Conservation (phyloP, 2,888 invertebrate genomes). For the Spilarctia lutea region DNA sequence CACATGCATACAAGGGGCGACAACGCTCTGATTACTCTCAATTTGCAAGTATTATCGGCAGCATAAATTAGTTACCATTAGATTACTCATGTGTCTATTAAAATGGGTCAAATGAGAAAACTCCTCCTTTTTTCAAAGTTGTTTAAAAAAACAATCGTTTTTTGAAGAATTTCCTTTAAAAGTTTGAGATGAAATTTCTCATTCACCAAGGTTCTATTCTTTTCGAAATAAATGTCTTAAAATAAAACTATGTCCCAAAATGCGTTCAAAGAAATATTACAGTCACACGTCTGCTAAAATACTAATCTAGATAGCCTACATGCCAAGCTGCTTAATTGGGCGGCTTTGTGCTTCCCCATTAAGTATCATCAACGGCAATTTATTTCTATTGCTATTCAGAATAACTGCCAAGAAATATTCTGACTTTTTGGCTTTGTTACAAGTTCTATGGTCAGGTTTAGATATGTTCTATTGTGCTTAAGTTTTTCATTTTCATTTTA, state of each 20-base stretch:
- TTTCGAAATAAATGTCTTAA: slow-evolving; percentile 16
- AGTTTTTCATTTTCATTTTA: slow-evolving; percentile 4
- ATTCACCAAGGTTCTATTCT: not conserved
- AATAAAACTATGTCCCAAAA: slow-evolving; percentile 59
- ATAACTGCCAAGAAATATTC: not conserved
- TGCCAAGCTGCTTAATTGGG: slow-evolving; percentile 69
- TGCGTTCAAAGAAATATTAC: slow-evolving; percentile 72
- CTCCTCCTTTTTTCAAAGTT: not conserved
- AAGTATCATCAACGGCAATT: slow-evolving; percentile 41
- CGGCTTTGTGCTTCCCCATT: slow-evolving; percentile 50
- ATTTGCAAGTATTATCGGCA: too few relatives aligned
- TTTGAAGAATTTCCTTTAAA: too few relatives aligned
- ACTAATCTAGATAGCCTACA: slow-evolving; percentile 80
- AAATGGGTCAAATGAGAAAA: too few relatives aligned
- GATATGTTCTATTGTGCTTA: not conserved
- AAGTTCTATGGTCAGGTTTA: not conserved
- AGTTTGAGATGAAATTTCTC: too few relatives aligned
- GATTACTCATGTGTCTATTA: too few relatives aligned
- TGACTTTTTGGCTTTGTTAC: not conserved
- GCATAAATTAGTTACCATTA: too few relatives aligned
- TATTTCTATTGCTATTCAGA: slow-evolving; percentile 37
- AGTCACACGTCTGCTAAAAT: slow-evolving; percentile 64
- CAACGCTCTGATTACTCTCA: too few relatives aligned
- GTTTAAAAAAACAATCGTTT: too few relatives aligned
- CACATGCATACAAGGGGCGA: too few relatives aligned